Evolutionary conservation across 1,140 invertebrate genomes (phyloP), one percentile per base, ranked within the genome.

Genomic region (Drusus annulatus): DNA sequence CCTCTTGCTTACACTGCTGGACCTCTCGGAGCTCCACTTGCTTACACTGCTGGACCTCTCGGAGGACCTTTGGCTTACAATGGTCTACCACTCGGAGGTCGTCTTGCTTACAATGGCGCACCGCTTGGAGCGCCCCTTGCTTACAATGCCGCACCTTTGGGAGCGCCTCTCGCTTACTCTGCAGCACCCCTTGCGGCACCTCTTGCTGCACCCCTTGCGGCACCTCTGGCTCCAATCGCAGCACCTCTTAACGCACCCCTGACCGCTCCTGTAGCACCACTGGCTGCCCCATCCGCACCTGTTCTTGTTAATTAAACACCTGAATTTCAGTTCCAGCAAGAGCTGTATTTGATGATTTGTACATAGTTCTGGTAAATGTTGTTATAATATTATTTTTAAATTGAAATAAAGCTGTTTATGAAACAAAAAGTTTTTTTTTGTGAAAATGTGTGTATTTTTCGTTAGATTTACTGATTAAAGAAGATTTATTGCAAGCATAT

Each of bases 1-100:
- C 74, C 60, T 13, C 54, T 76, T 31, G 75, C 68, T 2, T 45
- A 31, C 5, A 17, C 19, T 50, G 68, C 68, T 10, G 68, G 45
- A 50, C 36, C 68, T 17, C 68, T 52, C 5, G 68, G 8, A 31
- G 79, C 76, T 15, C 81, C 81, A 3, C n/a, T 83, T 7, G 75
- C 75, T 45, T 45, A 45, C 10, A 45, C 10, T 45, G 36, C 8
- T 45, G 8, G 10, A 0, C 36, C 36, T 13, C 36, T 45, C 10
- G 56, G 56, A 19, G 56, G 19, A 23, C 17, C 56, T 15, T 19
- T 60, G 1, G 56, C 19, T 15, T 60, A 60, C 17, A 23, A 17
- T 2, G 56, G 19, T 1, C 19, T 19, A 60, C 54, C 54, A 5
- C 16, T 58, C 2, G 68, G 28, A 13, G 28, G 28, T 3, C 28